Evolutionary conservation across 2,888 invertebrate genomes (phyloP), one percentile per base, ranked within the genome.

Genomic region (Trilocha varians): DNA sequence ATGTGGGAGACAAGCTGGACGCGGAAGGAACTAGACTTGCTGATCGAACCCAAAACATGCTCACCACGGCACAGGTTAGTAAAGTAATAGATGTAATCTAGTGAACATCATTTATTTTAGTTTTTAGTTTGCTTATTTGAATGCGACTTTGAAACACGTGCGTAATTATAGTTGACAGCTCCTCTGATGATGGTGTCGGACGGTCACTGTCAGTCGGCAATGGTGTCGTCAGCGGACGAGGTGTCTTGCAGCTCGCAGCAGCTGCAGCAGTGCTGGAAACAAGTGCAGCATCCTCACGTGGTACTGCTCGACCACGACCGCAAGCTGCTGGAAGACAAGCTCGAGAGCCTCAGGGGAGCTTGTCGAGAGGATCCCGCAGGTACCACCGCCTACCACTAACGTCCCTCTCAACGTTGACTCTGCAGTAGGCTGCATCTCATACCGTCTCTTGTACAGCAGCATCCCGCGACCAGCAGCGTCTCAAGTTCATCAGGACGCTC

Each of bases 51-150:
- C 56, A 63, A 38, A 50, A 50, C 1, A 47, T 72, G 13, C 48
- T 64, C 1, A 57, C 62, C 18, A 50, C 59, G 16, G 62, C 66
- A 3, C 62, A 64, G 62, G 70, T 70, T 47, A n/a, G n/a, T n/a
- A n/a, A n/a, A n/a, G n/a, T n/a, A n/a, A n/a, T n/a, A n/a, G n/a
- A n/a, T n/a, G n/a, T n/a, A n/a, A n/a, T n/a, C n/a, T n/a, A n/a
- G n/a, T n/a, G n/a, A n/a, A n/a, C n/a, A n/a, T n/a, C n/a, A n/a
- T n/a, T n/a, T n/a, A n/a, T n/a, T n/a, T n/a, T n/a, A n/a, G n/a
- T n/a, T n/a, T n/a, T n/a, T n/a, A n/a, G n/a, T n/a, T n/a, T n/a
- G n/a, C n/a, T n/a, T n/a, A n/a, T n/a, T n/a, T n/a, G n/a, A n/a
- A n/a, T n/a, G n/a, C n/a, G n/a, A n/a, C n/a, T n/a, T n/a, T n/a